Percentiles rank a stretch among this genome's conserved stretches.
Conservation (phyloP, 2,113 vertebrate species). For the Kryptolebias marmoratus region DNA sequence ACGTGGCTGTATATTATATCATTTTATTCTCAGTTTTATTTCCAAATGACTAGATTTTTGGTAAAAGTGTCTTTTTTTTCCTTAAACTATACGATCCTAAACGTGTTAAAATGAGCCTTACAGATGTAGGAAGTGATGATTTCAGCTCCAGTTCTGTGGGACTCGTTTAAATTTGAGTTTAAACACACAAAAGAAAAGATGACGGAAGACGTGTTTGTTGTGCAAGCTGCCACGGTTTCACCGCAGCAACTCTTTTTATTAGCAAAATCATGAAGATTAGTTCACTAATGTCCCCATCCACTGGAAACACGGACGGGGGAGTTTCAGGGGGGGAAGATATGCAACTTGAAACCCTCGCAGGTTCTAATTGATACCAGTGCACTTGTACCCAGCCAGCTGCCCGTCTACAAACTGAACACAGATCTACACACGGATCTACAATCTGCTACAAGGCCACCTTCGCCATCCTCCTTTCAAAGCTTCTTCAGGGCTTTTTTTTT, state of each 20-base stretch:
- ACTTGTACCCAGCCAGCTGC: conserved; percentile 27
- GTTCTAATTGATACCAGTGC: conserved; percentile 58
- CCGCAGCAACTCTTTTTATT: conserved; percentile 79
- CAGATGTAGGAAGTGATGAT: too few relatives aligned
- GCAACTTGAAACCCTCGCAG: conserved; percentile 73
- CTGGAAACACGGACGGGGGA: conserved; percentile 64
- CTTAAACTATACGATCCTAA: too few relatives aligned
- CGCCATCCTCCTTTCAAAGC: conserved; percentile 71
- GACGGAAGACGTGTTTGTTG: conserved; percentile 43
- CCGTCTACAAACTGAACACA: conserved; percentile 53
- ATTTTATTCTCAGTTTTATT: too few relatives aligned
- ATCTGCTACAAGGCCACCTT: conserved; percentile 70
- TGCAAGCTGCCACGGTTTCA: conserved; percentile 69
- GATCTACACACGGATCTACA: conserved; percentile 47
- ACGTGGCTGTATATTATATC: too few relatives aligned
- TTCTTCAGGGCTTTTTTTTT: conserved; percentile 27
- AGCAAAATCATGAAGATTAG: conserved; percentile 82
- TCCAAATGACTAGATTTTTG: too few relatives aligned
- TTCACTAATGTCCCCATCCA: conserved; percentile 75
- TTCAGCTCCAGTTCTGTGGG: neutral
- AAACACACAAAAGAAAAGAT: conserved; percentile 1
- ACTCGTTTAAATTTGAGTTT: neutral
- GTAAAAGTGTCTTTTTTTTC: too few relatives aligned
- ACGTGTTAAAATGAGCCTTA: too few relatives aligned
- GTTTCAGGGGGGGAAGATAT: conserved; percentile 47